Conservation (phyloP, 1,140 invertebrate genomes). For the Trachelipus rathkii region DNA sequence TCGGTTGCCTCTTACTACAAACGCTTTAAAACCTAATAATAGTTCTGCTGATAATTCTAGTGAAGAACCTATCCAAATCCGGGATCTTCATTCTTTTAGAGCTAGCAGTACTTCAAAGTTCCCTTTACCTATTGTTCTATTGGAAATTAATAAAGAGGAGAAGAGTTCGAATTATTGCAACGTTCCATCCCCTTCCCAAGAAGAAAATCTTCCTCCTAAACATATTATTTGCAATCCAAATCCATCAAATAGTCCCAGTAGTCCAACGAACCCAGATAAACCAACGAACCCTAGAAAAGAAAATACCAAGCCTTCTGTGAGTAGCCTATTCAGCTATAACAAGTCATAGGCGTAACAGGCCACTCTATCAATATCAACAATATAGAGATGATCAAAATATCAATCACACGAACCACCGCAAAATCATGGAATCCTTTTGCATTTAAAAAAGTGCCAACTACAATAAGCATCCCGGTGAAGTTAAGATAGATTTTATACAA, state of each 20-base stretch:
- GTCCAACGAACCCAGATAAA: neutral
- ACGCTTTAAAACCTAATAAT: neutral
- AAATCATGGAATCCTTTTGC: too few relatives aligned
- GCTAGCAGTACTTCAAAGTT: neutral
- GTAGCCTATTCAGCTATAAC: too few relatives aligned
- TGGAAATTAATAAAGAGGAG: neutral
- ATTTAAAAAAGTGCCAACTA: too few relatives aligned
- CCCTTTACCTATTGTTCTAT: neutral
- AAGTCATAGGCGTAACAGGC: too few relatives aligned
- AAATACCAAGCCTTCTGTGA: neutral
- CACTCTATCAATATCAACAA: too few relatives aligned
- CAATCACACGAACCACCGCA: too few relatives aligned
- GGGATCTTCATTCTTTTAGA: neutral
- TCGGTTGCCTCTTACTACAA: neutral
- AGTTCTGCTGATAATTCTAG: neutral
- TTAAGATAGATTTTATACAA: too few relatives aligned
- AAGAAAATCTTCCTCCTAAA: neutral
- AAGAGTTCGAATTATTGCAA: neutral
- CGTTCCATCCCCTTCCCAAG: neutral
- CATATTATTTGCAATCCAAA: neutral
- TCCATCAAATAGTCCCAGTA: neutral
- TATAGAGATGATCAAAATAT: too few relatives aligned
- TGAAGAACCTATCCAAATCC: neutral
- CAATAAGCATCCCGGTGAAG: too few relatives aligned
- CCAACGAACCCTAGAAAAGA: neutral